phyloP scores from a whole-genome alignment of 2,888 invertebrate genomes.

The Lasioglossum malachurum region DNA sequence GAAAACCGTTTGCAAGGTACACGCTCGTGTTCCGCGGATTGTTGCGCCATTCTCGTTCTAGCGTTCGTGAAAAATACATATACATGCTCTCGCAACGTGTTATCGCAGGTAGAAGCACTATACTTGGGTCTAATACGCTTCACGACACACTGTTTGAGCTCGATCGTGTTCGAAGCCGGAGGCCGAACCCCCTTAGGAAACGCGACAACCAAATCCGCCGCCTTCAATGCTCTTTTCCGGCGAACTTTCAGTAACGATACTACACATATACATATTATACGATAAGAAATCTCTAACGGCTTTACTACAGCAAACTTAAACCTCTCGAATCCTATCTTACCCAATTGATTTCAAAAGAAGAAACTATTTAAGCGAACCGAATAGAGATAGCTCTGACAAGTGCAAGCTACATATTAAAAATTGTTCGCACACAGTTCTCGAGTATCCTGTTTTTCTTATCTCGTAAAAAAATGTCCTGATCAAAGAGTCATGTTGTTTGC shows the following conservation, averaged over 20 bases:
- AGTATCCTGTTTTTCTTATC: not conserved
- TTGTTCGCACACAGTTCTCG: not conserved
- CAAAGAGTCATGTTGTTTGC: conserved; percentile 11
- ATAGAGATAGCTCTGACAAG: not conserved
- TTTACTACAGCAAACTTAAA: not conserved
- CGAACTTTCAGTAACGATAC: conserved; percentile 72
- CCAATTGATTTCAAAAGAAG: not conserved
- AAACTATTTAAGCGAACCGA: not conserved
- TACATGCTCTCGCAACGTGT: conserved; percentile 13
- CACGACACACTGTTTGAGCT: conserved; percentile 74
- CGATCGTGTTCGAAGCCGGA: conserved; percentile 73
- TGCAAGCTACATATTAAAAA: not conserved
- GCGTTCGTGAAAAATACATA: not conserved
- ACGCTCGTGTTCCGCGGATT: not conserved
- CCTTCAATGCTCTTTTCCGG: conserved; percentile 74
- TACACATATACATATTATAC: not conserved
- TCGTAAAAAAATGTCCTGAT: not conserved
- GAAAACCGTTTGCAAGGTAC: conserved; percentile 29
- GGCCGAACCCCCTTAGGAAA: conserved; percentile 65
- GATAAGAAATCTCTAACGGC: not conserved
- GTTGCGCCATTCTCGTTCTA: not conserved
- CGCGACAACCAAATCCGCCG: conserved; percentile 69
- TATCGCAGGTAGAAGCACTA: conserved; percentile 66
- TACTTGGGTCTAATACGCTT: conserved; percentile 74
- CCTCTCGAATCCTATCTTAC: not conserved